phyloP scores from a whole-genome alignment of 2,113 vertebrate genomes.

The Pelodiscus sinensis region DNA sequence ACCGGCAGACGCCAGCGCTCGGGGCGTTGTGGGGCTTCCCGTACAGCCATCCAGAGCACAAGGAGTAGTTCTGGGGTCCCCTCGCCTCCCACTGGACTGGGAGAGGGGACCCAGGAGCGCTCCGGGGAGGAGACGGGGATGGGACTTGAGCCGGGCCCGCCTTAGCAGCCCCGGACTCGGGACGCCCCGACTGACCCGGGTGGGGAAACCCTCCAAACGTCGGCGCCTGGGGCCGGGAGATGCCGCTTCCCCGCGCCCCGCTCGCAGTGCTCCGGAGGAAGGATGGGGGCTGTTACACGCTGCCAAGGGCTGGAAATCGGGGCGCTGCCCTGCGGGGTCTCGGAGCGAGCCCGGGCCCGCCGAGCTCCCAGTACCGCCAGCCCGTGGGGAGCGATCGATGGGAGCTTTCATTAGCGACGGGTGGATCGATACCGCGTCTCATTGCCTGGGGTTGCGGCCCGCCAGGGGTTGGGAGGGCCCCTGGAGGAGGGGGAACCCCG shows the following conservation, averaged over 20 bases:
- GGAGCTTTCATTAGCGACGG: slow-evolving; percentile 82
- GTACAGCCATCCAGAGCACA: neutral
- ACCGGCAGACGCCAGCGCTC: too few relatives aligned
- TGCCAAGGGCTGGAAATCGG: neutral
- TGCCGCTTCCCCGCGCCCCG: too few relatives aligned
- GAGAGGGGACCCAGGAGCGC: too few relatives aligned
- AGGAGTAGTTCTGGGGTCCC: neutral
- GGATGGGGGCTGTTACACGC: neutral
- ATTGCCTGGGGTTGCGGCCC: slow-evolving; percentile 48
- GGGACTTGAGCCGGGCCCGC: too few relatives aligned
- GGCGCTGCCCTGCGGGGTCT: neutral
- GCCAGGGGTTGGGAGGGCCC: neutral
- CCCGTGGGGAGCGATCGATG: slow-evolving; percentile 72
- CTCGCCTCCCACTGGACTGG: too few relatives aligned
- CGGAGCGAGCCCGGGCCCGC: neutral
- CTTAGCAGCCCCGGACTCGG: neutral
- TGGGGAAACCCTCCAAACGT: neutral
- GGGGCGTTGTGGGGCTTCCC: too few relatives aligned
- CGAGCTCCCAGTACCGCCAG: slow-evolving; percentile 21
- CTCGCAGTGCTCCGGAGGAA: neutral
- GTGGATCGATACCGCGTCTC: slow-evolving; percentile 83
- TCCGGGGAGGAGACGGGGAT: too few relatives aligned
- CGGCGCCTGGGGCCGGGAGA: neutral
- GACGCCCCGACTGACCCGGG: neutral
- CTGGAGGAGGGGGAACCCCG: neutral